Conservation (phyloP, 2,888 invertebrate genomes). For the Heliconius erato region DNA sequence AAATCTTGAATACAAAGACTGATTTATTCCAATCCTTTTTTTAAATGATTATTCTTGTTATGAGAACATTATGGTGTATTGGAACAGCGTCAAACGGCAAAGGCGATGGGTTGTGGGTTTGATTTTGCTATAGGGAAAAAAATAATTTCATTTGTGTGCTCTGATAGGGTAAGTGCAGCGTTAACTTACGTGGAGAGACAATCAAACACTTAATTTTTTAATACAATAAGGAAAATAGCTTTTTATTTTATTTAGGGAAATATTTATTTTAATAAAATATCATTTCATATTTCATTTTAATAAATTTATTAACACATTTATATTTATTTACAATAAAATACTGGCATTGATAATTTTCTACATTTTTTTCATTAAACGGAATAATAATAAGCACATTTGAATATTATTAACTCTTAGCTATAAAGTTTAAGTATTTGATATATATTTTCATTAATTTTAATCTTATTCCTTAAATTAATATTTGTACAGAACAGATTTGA, state of each 20-base stretch:
- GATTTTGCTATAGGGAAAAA: too few species aligned
- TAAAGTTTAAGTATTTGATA: conserved; percentile 48
- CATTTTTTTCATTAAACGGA: conserved; percentile 63
- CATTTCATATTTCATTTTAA: conserved; percentile 67
- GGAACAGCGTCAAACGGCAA: too few species aligned
- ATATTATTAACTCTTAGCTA: conserved; percentile 43
- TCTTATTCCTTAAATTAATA: conserved; percentile 52
- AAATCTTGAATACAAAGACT: conserved; percentile 62
- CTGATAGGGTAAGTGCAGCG: too few species aligned
- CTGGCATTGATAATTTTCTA: conserved; percentile 80
- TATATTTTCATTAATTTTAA: conserved; percentile 42
- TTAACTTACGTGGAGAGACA: neutral
- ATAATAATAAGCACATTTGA: conserved; percentile 52
- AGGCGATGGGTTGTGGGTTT: too few species aligned
- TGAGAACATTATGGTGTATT: neutral
- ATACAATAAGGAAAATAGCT: neutral
- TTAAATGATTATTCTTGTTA: neutral
- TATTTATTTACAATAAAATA: conserved; percentile 86
- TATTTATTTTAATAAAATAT: conserved; percentile 62
- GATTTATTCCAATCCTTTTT: conserved; percentile 25
- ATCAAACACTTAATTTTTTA: neutral
- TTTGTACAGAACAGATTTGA: conserved; percentile 57
- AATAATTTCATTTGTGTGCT: too few species aligned
- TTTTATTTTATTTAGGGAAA: neutral
- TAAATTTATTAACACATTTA: conserved; percentile 78